phyloP scores from a whole-genome alignment of 2,888 invertebrate genomes.

The Maniola hyperantus region DNA sequence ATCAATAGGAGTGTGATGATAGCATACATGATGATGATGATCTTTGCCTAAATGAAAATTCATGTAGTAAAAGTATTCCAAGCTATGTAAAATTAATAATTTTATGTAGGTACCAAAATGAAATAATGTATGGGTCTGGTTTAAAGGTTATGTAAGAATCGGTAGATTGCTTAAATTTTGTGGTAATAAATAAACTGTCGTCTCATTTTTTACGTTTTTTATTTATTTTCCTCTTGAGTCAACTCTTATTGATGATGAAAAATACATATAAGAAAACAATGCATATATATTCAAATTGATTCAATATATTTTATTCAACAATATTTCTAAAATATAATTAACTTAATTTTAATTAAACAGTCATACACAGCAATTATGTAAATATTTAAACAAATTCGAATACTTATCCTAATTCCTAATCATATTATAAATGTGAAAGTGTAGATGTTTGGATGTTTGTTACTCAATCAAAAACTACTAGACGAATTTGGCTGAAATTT shows the following conservation, averaged over 20 bases:
- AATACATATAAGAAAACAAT: too few relatives aligned
- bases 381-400: too few relatives aligned
- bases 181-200: conserved; percentile 30
- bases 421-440: too few relatives aligned
- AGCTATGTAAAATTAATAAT: conserved; percentile 20
- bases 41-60: conserved; percentile 8
- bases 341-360: not conserved
- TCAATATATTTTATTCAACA: too few relatives aligned
- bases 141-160: conserved; percentile 10
- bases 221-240: not conserved
- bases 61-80: conserved; percentile 17
- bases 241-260: too few relatives aligned
- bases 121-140: conserved; percentile 22
- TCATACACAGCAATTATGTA: too few relatives aligned
- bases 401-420: too few relatives aligned
- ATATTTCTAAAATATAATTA: too few relatives aligned
- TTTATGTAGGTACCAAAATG: not conserved
- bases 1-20: conserved; percentile 17
- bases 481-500: too few relatives aligned
- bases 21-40: conserved; percentile 15
- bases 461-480: too few relatives aligned
- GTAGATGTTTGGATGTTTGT: too few relatives aligned
- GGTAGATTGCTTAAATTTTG: conserved; percentile 26
- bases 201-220: conserved; percentile 15
- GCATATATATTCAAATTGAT: not conserved